Evolutionary conservation across 2,888 invertebrate species (phyloP), one percentile per base, ranked within the genome.

Genomic region (Entomobrya proxima): DNA sequence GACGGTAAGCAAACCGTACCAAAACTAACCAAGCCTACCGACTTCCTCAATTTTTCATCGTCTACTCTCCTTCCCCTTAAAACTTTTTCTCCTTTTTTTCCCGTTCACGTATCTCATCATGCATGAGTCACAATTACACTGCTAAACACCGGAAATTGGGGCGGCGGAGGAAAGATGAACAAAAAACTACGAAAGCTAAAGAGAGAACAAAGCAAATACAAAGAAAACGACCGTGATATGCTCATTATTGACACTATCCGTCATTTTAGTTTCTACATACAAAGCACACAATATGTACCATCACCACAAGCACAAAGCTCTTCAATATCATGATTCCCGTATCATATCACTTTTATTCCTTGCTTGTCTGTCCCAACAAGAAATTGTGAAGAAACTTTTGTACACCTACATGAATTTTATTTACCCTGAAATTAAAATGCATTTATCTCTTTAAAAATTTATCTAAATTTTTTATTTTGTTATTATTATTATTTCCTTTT

Each of bases 101-200:
- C 79, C 78, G 79, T 72, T 79, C 80, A 75, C 80, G 18, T 69
- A 76, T 78, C 67, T 30, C 50, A 75, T 80, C 86, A 86, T 86
- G 86, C 86, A 81, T 86, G 86, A 86, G 86, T 86, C 79, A 79
- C 86, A 86, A 86, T 86, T 76, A 86, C 27, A 9, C 72, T 82
- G 21, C 86, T 86, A 86, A 81, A 86, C 86, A 86, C 86, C 86
- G 86, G 86, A 86, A 86, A 86, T 86, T 86, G 86, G 86, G 86
- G 86, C 86, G 86, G 86, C 81, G 64, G 52, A 75, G 85, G 75
- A 77, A 67, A 77, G 61, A 77, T 37, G 35, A 82, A 47, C 50
- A 76, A 83, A 67, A 64, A 58, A 44, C 72, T 24, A 47, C 15
- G 44, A 58, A 67, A 77, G 72, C 77, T 24, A 61, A 4, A 0